Conservation (phyloP, 2,888 invertebrate species). For the Troides helena region DNA sequence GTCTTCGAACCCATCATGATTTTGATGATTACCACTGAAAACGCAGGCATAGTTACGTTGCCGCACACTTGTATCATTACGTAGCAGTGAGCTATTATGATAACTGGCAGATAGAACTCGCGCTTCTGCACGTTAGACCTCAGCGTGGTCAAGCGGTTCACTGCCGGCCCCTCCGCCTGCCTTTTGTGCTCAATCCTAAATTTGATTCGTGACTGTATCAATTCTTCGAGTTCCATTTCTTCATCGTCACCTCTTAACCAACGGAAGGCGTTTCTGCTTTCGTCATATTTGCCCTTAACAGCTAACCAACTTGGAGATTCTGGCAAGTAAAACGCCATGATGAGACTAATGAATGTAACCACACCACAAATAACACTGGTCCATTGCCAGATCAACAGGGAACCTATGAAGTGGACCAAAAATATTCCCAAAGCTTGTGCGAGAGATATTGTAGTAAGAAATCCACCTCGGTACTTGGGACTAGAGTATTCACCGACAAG, state of each 20-base stretch:
- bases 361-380: conserved; percentile 69
- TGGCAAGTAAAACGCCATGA: conserved; percentile 59
- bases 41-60: conserved; percentile 50
- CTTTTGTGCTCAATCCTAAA: conserved; percentile 34
- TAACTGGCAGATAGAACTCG: conserved; percentile 58
- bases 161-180: conserved; percentile 1
- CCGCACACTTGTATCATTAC: conserved; percentile 54
- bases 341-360: conserved; percentile 64
- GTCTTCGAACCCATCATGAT: conserved; percentile 46
- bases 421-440: conserved; percentile 80
- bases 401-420: conserved; percentile 80
- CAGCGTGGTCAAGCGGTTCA: conserved; percentile 41
- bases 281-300: conserved; percentile 70
- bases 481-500: conserved; percentile 76
- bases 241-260: conserved; percentile 74
- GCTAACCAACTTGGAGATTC: conserved; percentile 84
- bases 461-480: conserved; percentile 79
- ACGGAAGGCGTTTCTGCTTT: conserved; percentile 74
- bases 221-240: conserved; percentile 56
- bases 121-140: conserved; percentile 39
- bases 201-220: conserved; percentile 54
- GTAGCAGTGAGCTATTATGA: conserved; percentile 56
- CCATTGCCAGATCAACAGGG: conserved; percentile 74
- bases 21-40: conserved; percentile 48
- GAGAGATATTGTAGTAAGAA: conserved; percentile 77